phyloP scores from a whole-genome alignment of 2,888 invertebrate genomes.

The Spatulosminthurus flaviceps region DNA sequence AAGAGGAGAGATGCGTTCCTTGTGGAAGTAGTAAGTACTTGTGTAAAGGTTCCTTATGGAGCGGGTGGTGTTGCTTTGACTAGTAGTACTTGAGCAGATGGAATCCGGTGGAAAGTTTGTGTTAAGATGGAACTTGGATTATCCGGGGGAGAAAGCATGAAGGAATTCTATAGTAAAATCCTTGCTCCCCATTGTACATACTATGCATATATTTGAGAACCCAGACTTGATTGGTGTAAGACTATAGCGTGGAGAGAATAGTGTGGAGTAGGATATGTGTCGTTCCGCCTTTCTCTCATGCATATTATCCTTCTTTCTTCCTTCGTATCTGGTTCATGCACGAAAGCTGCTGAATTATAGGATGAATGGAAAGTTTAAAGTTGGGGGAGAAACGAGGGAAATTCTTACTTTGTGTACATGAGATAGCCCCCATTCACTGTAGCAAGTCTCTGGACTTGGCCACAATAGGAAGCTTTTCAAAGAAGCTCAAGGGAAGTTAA shows the following conservation, averaged over 20 bases:
- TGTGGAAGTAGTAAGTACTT: no score
- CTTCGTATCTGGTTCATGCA: slow-evolving; percentile 1
- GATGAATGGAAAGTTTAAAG: slow-evolving; percentile 14
- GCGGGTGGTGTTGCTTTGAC: neutral
- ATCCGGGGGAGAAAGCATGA: neutral
- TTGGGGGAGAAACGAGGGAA: neutral
- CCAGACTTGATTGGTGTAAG: no score
- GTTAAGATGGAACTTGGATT: slow-evolving; percentile 2
- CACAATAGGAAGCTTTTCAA: neutral
- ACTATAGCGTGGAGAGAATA: no score
- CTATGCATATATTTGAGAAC: no score
- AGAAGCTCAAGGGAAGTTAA: neutral
- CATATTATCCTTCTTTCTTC: neutral
- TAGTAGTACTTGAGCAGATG: neutral
- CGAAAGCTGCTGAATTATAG: neutral
- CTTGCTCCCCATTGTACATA: no score
- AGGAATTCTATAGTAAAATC: no score
- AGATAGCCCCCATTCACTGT: neutral
- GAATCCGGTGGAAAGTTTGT: neutral
- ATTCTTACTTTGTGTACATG: neutral
- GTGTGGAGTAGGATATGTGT: no score
- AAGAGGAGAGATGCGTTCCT: no score
- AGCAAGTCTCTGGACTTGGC: neutral
- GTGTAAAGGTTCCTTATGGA: no score
- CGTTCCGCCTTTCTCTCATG: neutral